Evolutionary conservation across 2,113 vertebrate genomes (phyloP), one percentile per base, ranked within the genome.

Genomic region (Zonotrichia leucophrys): DNA sequence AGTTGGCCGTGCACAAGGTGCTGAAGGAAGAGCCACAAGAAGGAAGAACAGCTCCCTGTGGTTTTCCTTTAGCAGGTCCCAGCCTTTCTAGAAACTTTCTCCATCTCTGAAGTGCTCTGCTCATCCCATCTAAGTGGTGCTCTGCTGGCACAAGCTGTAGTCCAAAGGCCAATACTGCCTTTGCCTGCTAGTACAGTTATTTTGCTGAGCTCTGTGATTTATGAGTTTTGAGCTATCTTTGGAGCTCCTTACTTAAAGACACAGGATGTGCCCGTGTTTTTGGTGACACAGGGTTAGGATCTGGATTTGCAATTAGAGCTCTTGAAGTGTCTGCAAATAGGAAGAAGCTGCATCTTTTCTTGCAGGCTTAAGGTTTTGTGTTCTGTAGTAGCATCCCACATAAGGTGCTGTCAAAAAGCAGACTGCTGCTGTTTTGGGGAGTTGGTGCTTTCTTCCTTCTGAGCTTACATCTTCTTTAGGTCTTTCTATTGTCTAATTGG

Each of bases 41-140:
- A 62, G 39, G 42, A 66, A 37, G 30, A 55, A 12, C 27, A 72
- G 42, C 18, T 72, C 73, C 17, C 22, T 35, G 0, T 39, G 58
- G n/a, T 31, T 79, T 68, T 81, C 47, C 10, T 22, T 44, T 11
- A 66, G 83, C 15, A 24, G 27, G 20, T 30, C 8, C 10, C 41
- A 52, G 22, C 35, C n/a, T 22, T 85, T 56, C 46, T 22, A 22
- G 39, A 24, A 30, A 50, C 28, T 69, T 66, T 60, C 8, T 75
- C 9, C 23, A 27, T 41, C 41, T 37, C 3, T 68, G 53, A 31
- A 0, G 2, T 12, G 20, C 37, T 74, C 58, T 55, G 42, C 42
- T 73, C 3, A 2, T 76, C 55, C 27, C 2, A 1, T 12, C 1
- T 10, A 5, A 39, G 53, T 12, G 58, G 10, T 67, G 27, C 12